Percentiles rank a stretch among this genome's conserved stretches.
Conservation (phyloP, 1,140 invertebrate species). For the Acromyrmex heyeri region DNA sequence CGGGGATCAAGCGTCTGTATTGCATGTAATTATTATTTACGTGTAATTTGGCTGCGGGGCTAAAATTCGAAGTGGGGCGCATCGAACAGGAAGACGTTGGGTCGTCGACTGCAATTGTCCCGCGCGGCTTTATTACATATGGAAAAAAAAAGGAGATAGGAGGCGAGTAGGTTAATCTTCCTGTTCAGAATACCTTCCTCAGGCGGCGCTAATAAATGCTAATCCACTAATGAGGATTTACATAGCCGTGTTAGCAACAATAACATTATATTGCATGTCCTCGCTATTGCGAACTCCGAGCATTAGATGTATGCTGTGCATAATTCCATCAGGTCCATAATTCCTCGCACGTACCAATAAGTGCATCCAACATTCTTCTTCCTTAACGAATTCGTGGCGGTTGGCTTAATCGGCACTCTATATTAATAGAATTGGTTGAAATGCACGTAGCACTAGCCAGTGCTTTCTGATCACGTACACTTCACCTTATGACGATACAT, state of each 20-base stretch:
- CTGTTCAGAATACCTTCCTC: not conserved
- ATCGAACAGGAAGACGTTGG: not conserved
- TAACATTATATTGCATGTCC: constrained; percentile 25
- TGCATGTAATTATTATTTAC: constrained; percentile 1
- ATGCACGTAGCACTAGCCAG: constrained; percentile 16
- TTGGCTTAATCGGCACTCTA: constrained; percentile 42
- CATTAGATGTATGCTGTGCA: constrained; percentile 16
- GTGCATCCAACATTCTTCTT: constrained; percentile 61
- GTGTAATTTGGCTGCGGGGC: not conserved
- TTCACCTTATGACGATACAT: not conserved
- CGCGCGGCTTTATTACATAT: not conserved
- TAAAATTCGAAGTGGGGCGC: constrained; percentile 22
- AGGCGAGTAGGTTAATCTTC: constrained; percentile 25
- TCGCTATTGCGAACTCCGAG: constrained; percentile 4
- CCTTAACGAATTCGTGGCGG: constrained; percentile 58
- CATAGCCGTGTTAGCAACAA: constrained; percentile 47
- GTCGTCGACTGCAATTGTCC: constrained; percentile 1
- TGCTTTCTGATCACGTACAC: constrained; percentile 45
- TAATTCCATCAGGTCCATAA: constrained; percentile 9
- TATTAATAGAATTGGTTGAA: constrained; percentile 30
- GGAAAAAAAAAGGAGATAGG: not conserved
- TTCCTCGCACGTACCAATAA: constrained; percentile 57
- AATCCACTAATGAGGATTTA: constrained; percentile 40
- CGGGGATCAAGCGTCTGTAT: not conserved
- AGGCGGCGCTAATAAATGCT: constrained; percentile 13